Base-by-base conservation (phyloP, 2,888 invertebrate genomes). In the Drosophila ezoana region DNA sequence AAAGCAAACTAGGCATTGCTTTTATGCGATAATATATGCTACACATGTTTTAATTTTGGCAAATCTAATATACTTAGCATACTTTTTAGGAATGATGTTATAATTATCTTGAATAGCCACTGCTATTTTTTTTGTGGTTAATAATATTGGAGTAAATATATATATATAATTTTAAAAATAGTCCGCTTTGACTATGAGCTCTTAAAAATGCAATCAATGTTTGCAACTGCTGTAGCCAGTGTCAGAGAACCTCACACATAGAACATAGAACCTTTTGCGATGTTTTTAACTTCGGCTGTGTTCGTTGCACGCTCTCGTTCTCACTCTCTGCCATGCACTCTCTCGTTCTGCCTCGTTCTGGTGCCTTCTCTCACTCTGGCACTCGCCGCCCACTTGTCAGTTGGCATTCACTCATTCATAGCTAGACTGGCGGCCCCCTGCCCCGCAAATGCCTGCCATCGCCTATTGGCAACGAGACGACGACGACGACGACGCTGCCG, bases 331-430 rank as follows among this genome's bases (percentile, higher is more conserved):
- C 3, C 41, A 33, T 43, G 37, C 53, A 47, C 37, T 57, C 20
- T 62, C 37, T 28, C 38, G n/a, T 6, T 11, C 35, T 43, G 41
- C 33, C 41, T 49, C 57, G 47, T 32, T 57, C 57, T 35, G 52
- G 20, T 44, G 47, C 58, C 52, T 48, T 59, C 54, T 52, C 72
- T 65, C 69, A 23, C 47, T 64, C 65, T 51, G 44, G 53, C 72
- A 63, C 80, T 73, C 52, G 43, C 76, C 89, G 74, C 89, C 89
- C 84, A 83, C 87, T 86, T 83, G 80, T 86, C 80, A 80, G 51
- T 83, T 70, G 84, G 71, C 84, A 83, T 76, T 88, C 81, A 86
- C 77, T 88, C 83, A 83, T 83, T 83, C 89, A 83, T 88, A 74
- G 81, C 81, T 76, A 80, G 87, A 73, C 82, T 68, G 51, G 41